Evolutionary conservation across 2,113 vertebrate genomes (phyloP), one percentile per base, ranked within the genome.

Genomic region (Hippocampus abdominalis): DNA sequence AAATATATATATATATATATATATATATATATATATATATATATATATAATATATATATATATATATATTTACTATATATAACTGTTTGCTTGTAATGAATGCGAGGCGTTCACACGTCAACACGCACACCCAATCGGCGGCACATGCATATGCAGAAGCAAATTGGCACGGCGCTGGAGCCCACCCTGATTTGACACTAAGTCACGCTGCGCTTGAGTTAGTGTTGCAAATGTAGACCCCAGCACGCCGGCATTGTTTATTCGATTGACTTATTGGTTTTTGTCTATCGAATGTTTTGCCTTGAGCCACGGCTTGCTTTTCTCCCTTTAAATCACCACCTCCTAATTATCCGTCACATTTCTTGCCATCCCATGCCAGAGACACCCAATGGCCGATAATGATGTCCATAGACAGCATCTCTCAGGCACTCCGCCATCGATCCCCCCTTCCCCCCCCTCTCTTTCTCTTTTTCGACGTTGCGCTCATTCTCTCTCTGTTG

Each of bases 311-410:
- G 86, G 81, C 86, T 89, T 79, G 81, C 88, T 88, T 85, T 87
- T 86, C 79, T 83, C 82, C 88, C 80, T 87, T 89, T 89, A 91
- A 90, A 91, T 91, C 91, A 89, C 89, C 90, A 87, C 86, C 90
- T 90, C 81, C 90, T 93, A 92, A 93, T 92, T 92, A 91, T 92
- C 91, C 91, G 91, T 90, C 91, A 92, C 90, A 90, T 89, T 91
- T 91, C 89, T 86, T 90, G 88, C 89, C 79, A 87, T 91, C 86
- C 90, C 83, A 83, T 87, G 88, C 87, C 84, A 90, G 85, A 91
- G 90, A 92, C 89, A 91, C 91, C 90, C 88, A 92, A 90, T 91
- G 89, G 87, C 90, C 75, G 83, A 91, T 91, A 92, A 92, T 92
- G 91, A 91, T 90, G 91, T 40, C 87, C 79, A 56, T 84, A 86